Percentiles rank a stretch among this genome's conserved stretches.
These are phyloP conservation scores for Camponotus floridanus DNA, from an alignment of 1,140 invertebrate species.

Conservation along the genomic window DNA sequence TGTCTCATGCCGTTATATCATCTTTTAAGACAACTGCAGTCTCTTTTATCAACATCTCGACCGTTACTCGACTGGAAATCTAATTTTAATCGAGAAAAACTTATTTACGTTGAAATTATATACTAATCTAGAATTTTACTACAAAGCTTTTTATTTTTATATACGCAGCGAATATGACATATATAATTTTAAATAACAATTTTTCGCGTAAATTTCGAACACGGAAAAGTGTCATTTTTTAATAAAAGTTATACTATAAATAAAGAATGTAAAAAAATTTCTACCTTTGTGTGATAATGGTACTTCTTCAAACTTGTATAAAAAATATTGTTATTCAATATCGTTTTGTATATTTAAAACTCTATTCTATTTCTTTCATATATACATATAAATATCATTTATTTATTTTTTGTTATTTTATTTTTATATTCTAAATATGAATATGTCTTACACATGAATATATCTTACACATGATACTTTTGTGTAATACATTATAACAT, in stretches of 20 bases:
- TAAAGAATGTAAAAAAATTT: neutral
- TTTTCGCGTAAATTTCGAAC: slow-evolving; percentile 20
- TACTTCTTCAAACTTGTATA: neutral
- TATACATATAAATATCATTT: neutral
- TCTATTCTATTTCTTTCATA: neutral
- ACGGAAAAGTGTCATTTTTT: neutral
- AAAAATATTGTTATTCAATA: slow-evolving; percentile 43
- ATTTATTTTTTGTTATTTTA: neutral
- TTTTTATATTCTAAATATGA: no score
- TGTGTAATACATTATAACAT: neutral
- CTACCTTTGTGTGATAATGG: slow-evolving; percentile 31
- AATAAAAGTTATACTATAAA: slow-evolving; percentile 6
- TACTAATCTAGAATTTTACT: neutral
- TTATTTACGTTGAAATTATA: no score
- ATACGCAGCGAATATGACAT: neutral
- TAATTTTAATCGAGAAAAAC: neutral
- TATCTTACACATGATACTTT: neutral
- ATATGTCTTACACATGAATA: neutral
- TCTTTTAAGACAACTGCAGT: slow-evolving; percentile 10
- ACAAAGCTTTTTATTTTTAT: neutral
- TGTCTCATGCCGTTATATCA: slow-evolving; percentile 29
- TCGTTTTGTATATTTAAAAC: neutral
- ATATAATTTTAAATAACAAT: slow-evolving; percentile 22
- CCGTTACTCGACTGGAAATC: slow-evolving; percentile 10
- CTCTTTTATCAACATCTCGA: slow-evolving; percentile 40